Evolutionary conservation across 2,888 invertebrate species (phyloP).

Genomic region (Serripes groenlandicus): DNA sequence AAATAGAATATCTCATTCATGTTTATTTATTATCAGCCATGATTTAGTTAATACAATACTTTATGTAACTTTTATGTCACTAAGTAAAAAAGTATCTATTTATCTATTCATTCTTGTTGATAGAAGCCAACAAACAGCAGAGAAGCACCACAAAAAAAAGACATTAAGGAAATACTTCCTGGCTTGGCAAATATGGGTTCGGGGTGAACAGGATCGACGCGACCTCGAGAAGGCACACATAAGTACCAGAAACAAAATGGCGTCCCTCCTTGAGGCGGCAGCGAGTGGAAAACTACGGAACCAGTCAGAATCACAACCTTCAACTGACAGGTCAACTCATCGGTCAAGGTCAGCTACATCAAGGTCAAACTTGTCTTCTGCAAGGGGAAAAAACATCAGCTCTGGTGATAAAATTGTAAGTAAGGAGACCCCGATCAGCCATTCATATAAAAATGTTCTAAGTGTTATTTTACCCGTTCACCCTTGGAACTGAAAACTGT

Average conservation of each 20-base stretch:
- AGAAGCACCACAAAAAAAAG: constrained; percentile 69
- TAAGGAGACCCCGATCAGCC: too few species aligned
- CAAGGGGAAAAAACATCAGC: constrained; percentile 5
- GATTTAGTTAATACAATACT: too few species aligned
- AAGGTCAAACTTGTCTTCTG: constrained; percentile 9
- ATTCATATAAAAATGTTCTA: not conserved
- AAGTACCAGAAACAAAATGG: constrained; percentile 83
- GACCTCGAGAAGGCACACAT: constrained; percentile 78
- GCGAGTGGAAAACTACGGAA: constrained; percentile 77
- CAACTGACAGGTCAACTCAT: constrained; percentile 16
- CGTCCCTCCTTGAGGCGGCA: constrained; percentile 83
- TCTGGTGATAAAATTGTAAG: constrained; percentile 20
- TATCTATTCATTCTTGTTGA: too few species aligned
- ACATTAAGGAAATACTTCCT: constrained; percentile 76
- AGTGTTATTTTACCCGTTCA: not conserved
- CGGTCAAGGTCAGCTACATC: constrained; percentile 21
- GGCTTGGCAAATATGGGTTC: constrained; percentile 80
- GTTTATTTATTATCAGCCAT: too few species aligned
- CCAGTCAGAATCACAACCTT: constrained; percentile 12
- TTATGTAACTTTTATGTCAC: too few species aligned
- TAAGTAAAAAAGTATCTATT: too few species aligned
- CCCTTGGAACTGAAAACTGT: too few species aligned
- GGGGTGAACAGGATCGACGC: constrained; percentile 73
- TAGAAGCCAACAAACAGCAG: constrained; percentile 81
- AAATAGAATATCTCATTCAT: too few species aligned